Evolutionary conservation across 1,140 invertebrate genomes (phyloP).

Genomic region (Ceratosolen solmsi): DNA sequence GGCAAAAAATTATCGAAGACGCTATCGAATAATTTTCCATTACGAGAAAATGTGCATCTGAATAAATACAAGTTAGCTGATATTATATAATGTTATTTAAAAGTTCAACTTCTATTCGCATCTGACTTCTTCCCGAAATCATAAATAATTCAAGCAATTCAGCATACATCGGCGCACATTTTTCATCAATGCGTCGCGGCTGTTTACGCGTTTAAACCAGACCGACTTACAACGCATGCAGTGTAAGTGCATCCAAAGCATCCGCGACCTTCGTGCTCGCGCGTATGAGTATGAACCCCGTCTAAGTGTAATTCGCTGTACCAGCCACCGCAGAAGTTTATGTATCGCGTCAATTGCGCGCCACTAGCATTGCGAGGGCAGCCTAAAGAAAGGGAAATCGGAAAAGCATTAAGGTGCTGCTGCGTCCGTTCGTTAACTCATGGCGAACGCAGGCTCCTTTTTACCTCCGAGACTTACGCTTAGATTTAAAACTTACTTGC

Average conservation of each 20-base stretch:
- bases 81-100: neutral
- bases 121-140: neutral
- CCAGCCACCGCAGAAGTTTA: conserved; percentile 56
- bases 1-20: too few relatives aligned
- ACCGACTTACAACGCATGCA: neutral
- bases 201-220: neutral
- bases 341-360: conserved; percentile 64
- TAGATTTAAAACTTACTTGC: neutral
- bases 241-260: neutral
- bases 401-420: conserved; percentile 48
- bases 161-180: neutral
- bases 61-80: neutral
- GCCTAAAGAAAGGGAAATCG: conserved; percentile 47
- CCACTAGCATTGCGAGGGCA: conserved; percentile 17
- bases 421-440: conserved; percentile 38
- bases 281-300: conserved; percentile 20
- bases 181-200: neutral
- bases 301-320: conserved; percentile 71
- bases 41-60: neutral
- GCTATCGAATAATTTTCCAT: too few relatives aligned
- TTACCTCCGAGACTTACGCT: neutral
- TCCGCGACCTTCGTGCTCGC: neutral
- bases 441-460: neutral
- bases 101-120: neutral
- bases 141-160: conserved; percentile 51